Base-by-base conservation (phyloP, 2,888 invertebrate genomes). In the Drosophila engyochracea region DNA sequence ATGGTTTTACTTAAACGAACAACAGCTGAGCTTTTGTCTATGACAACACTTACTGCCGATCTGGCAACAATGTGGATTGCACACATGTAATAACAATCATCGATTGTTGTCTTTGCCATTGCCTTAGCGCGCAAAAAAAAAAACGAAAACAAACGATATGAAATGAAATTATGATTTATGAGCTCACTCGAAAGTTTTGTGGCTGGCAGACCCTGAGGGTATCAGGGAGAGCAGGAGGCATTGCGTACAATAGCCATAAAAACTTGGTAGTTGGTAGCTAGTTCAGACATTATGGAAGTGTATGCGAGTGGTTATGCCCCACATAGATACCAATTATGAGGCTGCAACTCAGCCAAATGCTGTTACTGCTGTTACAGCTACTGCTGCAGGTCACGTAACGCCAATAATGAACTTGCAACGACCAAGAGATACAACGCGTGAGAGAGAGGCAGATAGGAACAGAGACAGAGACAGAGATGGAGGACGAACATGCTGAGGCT, bases 371-470 rank as follows among this genome's bases (percentile, higher is more conserved):
- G 76, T 74, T 68, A 70, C 68, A 53, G 58, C 55, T 84, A 74
- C 74, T 68, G 74, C 70, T 86, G 80, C 87, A 70, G 87, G 84
- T 85, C 84, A 85, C 84, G 84, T 85, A 85, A 74, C 71, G 82
- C 82, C 86, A 85, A 86, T 85, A 85, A 86, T 85, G 87, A 85
- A 85, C 79, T 71, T 72, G 75, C 79, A 51, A 52, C 79, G 62
- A 44, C 51, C 54, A 39, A 55, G 53, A 31, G 59, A 30, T 37
- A 52, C 31, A 51, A 35, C 19, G n/a, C 4, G 47, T 2, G n/a
- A 9, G 22, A 14, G 3, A 12, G 28, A 9, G 52, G 37, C 19
- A 39, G 44, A 2, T 5, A 12, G 31, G 44, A 25, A 44, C 12
- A 16, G 14, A 22, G 4, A n/a, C 12, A 16, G 14, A 22, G 4